Evolutionary conservation across 92 coral and sea anemone genomes (phyloP).

Genomic region (Palythoa grandiflora): DNA sequence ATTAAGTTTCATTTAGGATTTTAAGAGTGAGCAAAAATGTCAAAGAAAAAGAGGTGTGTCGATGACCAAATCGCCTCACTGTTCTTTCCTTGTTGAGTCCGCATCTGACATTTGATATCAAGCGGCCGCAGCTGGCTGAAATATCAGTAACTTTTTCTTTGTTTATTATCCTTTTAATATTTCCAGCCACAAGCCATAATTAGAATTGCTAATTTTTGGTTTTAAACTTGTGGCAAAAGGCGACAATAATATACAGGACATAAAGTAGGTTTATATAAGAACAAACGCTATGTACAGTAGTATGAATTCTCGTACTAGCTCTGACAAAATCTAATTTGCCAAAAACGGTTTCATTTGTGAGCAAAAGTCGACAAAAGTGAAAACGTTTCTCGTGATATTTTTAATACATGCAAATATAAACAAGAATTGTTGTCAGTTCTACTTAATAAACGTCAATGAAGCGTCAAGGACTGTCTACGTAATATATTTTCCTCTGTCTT

Average conservation of each 20-base stretch:
- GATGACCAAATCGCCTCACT: not conserved
- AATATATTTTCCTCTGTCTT: too few species aligned
- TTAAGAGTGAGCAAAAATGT: not conserved
- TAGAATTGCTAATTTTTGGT: conserved; percentile 41
- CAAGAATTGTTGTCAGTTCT: not conserved
- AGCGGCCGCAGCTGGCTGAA: conserved; percentile 5
- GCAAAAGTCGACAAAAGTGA: not conserved
- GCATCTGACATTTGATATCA: not conserved
- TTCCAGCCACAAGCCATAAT: conserved; percentile 16
- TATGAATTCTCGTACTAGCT: not conserved
- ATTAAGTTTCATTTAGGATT: not conserved
- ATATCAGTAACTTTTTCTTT: not conserved
- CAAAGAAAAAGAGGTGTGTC: not conserved
- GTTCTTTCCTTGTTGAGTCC: not conserved
- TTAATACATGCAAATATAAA: not conserved
- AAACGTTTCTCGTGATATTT: not conserved
- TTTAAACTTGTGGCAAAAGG: not conserved
- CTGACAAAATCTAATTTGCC: not conserved
- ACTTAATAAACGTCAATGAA: conserved; percentile 19
- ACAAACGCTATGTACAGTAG: not conserved
- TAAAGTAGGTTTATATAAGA: not conserved
- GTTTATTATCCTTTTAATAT: not conserved
- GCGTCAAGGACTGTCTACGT: not conserved
- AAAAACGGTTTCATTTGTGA: not conserved
- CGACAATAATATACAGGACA: not conserved